A percentile compares a stretch with the other conserved stretches of the same genome.
Conservation (phyloP, 2,888 invertebrate genomes). For the Allolobophora icterica region DNA sequence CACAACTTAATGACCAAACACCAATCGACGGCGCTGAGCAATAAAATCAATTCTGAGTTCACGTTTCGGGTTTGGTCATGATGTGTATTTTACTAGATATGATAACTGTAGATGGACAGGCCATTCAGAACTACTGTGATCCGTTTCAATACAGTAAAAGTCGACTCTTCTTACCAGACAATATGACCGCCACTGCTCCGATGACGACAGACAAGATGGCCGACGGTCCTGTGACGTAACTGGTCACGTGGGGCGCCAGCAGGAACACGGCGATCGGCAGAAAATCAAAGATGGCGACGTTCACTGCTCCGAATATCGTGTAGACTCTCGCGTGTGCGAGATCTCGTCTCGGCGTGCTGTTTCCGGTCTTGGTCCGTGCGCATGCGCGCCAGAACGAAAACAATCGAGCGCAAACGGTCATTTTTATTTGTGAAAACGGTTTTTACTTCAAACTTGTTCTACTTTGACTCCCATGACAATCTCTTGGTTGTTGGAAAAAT, state of each 20-base stretch:
- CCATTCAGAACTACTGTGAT: too few relatives aligned
- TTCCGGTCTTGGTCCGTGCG: not conserved
- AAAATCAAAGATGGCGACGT: constrained; percentile 15
- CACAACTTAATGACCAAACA: too few relatives aligned
- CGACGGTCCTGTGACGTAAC: constrained; percentile 26
- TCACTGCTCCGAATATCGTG: constrained; percentile 20
- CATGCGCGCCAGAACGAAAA: not conserved
- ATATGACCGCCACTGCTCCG: not conserved
- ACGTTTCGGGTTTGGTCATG: not conserved
- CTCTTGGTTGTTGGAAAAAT: not conserved
- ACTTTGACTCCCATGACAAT: not conserved
- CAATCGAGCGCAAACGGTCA: not conserved
- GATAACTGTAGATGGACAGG: too few relatives aligned
- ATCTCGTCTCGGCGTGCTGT: constrained; percentile 1
- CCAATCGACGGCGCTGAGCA: not conserved
- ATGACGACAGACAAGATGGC: constrained; percentile 21
- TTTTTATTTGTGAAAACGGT: not conserved
- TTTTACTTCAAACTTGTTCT: not conserved
- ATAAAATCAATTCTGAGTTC: not conserved
- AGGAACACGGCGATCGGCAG: constrained; percentile 6
- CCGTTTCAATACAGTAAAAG: too few relatives aligned
- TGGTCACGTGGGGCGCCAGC: not conserved
- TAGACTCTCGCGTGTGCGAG: not conserved
- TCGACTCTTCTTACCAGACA: not conserved
- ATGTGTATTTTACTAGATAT: too few relatives aligned